Conservation (phyloP, 2,113 vertebrate genomes). For the Onychostruthus taczanowskii region DNA sequence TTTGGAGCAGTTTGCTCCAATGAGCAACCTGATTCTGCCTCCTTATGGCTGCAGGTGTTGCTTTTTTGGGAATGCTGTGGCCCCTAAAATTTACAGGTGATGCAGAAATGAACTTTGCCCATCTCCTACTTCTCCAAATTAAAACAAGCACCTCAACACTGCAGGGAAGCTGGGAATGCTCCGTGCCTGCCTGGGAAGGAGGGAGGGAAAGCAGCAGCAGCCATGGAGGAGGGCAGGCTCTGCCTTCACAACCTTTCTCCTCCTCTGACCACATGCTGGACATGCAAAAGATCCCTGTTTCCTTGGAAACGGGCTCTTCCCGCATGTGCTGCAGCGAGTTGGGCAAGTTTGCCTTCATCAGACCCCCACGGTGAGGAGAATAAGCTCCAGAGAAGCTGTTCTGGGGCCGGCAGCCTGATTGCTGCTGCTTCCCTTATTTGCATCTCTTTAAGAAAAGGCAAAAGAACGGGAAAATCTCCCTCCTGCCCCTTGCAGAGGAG, state of each 20-base stretch:
- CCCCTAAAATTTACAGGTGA: background rate
- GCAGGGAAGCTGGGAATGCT: background rate
- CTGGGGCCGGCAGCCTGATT: conserved; percentile 67
- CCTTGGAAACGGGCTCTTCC: conserved; percentile 75
- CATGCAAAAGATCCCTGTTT: conserved; percentile 67
- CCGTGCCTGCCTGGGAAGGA: background rate
- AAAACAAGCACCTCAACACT: rapidly evolving
- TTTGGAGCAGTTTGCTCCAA: background rate
- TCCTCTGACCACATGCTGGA: conserved; percentile 55
- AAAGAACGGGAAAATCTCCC: background rate
- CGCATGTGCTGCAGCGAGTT: conserved; percentile 61
- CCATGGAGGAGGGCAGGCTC: background rate
- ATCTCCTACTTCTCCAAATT: background rate
- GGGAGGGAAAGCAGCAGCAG: background rate
- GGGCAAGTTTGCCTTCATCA: conserved; percentile 77
- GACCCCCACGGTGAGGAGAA: conserved; percentile 72
- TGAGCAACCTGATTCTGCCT: too few relatives aligned
- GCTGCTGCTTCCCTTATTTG: conserved; percentile 66
- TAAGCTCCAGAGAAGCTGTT: conserved; percentile 69
- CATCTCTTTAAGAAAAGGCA: conserved; percentile 47
- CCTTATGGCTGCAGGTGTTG: background rate
- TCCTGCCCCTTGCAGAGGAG: background rate
- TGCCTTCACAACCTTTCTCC: conserved; percentile 26
- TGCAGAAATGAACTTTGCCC: background rate
- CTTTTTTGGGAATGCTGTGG: background rate